phyloP scores from a whole-genome alignment of 1,140 invertebrate species.

The Panagrolaimus sp. region DNA sequence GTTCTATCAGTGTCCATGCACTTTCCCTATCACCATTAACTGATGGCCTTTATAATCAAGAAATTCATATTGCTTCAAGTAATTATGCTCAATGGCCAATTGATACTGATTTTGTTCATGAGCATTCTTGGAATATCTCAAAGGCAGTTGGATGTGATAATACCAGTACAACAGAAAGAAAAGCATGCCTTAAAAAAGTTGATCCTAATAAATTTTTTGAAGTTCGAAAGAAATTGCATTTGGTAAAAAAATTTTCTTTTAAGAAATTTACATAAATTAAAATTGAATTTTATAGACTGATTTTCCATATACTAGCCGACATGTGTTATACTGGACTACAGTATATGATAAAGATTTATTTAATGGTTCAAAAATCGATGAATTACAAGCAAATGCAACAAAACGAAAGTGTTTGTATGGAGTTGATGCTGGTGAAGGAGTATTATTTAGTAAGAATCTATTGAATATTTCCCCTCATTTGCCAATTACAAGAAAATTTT shows the following conservation, averaged over 20 bases:
- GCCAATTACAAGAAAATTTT: too few relatives aligned
- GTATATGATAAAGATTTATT: constrained; percentile 3
- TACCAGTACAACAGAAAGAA: neutral
- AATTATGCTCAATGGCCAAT: neutral
- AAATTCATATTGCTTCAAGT: neutral
- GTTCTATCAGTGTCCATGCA: constrained; percentile 72
- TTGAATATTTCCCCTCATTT: too few relatives aligned
- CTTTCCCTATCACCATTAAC: constrained; percentile 72
- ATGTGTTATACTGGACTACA: neutral
- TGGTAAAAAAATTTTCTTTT: neutral
- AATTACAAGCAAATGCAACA: neutral
- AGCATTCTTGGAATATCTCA: neutral
- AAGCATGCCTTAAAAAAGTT: neutral
- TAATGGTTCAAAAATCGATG: neutral
- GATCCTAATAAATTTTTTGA: too few relatives aligned
- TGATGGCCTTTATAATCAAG: neutral
- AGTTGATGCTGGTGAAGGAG: neutral
- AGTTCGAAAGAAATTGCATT: neutral
- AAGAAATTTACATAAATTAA: neutral
- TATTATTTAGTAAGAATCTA: neutral
- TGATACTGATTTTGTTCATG: neutral
- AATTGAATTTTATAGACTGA: too few relatives aligned
- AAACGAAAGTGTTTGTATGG: neutral
- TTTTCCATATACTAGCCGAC: neutral
- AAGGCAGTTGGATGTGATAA: neutral